These are phyloP conservation scores for Drosophila setosimentum DNA, from an alignment of 2,888 invertebrate species.

Conservation along the genomic window DNA sequence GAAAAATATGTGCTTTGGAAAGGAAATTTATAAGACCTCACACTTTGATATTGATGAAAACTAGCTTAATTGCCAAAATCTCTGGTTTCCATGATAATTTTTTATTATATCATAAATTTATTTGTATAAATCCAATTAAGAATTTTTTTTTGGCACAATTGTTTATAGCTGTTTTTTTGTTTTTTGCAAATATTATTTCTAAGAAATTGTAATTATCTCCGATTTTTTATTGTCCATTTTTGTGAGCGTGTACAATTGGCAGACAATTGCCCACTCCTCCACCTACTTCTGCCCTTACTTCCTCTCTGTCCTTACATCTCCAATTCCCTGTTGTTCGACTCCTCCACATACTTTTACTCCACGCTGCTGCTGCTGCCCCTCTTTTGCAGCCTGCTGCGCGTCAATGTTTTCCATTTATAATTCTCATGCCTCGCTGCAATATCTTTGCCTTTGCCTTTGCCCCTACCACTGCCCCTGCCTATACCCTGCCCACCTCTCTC, in stretches of 20 bases:
- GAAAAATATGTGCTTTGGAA: neutral
- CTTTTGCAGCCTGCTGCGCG: slow-evolving; percentile 46
- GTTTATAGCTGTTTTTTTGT: neutral
- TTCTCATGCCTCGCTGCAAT: slow-evolving; percentile 77
- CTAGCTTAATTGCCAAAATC: neutral
- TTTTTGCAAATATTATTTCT: neutral
- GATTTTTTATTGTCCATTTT: neutral
- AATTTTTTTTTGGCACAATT: neutral
- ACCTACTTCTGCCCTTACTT: slow-evolving; percentile 16
- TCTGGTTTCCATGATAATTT: neutral
- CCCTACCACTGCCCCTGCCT: slow-evolving; percentile 6
- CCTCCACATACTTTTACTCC: slow-evolving; percentile 18
- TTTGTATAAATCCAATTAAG: neutral
- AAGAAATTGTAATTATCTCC: neutral
- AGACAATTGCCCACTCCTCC: slow-evolving; percentile 30
- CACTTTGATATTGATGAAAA: neutral
- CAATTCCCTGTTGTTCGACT: neutral
- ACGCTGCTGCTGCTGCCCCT: slow-evolving; percentile 6
- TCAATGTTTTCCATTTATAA: slow-evolving; percentile 74
- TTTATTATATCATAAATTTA: neutral
- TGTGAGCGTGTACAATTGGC: slow-evolving; percentile 12
- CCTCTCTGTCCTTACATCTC: neutral
- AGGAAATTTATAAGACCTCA: neutral
- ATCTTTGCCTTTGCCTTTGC: slow-evolving; percentile 26
- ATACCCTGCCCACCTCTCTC: slow-evolving; percentile 10